These are phyloP conservation scores for Ethmia dodecea DNA, from an alignment of 2,888 invertebrate species.

Conservation along the genomic window DNA sequence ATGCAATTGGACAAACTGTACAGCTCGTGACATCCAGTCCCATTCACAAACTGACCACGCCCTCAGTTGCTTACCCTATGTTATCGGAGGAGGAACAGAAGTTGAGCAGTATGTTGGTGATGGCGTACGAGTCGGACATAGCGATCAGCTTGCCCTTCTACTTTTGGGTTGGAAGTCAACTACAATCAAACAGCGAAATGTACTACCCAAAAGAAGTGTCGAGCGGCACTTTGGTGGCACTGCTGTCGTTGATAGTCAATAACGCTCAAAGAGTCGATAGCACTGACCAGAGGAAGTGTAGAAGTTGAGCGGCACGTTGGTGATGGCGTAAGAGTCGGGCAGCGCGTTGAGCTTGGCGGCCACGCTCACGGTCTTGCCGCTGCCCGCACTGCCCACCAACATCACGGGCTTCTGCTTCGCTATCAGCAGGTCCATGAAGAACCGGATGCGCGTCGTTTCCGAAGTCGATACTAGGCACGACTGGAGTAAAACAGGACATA, in stretches of 20 bases:
- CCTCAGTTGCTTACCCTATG: too few species aligned
- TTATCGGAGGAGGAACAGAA: conserved; percentile 95
- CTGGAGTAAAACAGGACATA: too few species aligned
- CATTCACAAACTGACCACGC: too few species aligned
- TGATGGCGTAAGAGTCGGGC: conserved; percentile 86
- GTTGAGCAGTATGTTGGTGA: conserved; percentile 95
- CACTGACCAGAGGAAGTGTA: conserved; percentile 90
- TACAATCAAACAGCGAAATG: too few species aligned
- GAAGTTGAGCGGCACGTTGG: conserved; percentile 96
- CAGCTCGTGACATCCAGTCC: too few species aligned
- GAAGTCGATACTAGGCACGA: conserved; percentile 91
- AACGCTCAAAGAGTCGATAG: background rate
- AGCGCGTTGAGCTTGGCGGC: conserved; percentile 87
- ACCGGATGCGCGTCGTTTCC: conserved; percentile 91
- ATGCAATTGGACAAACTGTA: too few species aligned
- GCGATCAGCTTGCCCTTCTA: conserved; percentile 88
- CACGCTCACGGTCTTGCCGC: conserved; percentile 95
- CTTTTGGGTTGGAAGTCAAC: too few species aligned
- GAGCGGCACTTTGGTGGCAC: too few species aligned
- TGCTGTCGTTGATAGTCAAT: background rate
- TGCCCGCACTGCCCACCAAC: conserved; percentile 93
- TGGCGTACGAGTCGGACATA: conserved; percentile 85
- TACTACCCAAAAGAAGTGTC: too few species aligned
- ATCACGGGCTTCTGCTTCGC: conserved; percentile 89
- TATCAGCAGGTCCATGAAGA: conserved; percentile 92